Conservation (phyloP, 2,888 invertebrate genomes). For the Unio pictorum region DNA sequence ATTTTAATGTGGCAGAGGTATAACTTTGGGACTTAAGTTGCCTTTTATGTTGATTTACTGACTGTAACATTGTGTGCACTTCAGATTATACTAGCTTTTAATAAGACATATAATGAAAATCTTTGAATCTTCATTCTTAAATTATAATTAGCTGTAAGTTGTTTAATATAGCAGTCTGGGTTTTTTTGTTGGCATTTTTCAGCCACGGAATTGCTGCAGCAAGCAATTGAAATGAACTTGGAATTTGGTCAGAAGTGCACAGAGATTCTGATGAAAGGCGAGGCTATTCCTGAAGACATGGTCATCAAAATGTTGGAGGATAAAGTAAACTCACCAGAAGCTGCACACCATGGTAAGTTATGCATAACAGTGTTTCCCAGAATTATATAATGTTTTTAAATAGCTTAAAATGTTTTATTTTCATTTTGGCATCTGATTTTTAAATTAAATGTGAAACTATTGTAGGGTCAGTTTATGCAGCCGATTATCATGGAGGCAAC, state of each 20-base stretch:
- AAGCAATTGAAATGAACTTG: slow-evolving; percentile 66
- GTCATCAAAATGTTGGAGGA: slow-evolving; percentile 67
- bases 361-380: not conserved
- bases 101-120: too few relatives aligned
- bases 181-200: slow-evolving; percentile 8
- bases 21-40: too few relatives aligned
- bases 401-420: too few relatives aligned
- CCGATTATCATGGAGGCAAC: too few relatives aligned
- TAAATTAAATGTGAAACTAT: not conserved
- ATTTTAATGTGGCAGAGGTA: too few relatives aligned
- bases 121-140: too few relatives aligned
- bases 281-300: slow-evolving; percentile 68
- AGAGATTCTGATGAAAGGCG: slow-evolving; percentile 66
- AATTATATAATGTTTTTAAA: not conserved
- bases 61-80: too few relatives aligned
- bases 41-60: too few relatives aligned
- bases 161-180: too few relatives aligned
- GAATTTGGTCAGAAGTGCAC: slow-evolving; percentile 65
- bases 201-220: slow-evolving; percentile 67
- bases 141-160: too few relatives aligned
- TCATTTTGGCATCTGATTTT: not conserved
- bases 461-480: not conserved
- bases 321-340: slow-evolving; percentile 70
- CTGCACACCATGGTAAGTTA: slow-evolving; percentile 69
- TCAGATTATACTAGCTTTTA: too few relatives aligned